These are phyloP conservation scores for Marcusenius ussheri DNA, from an alignment of 2,113 vertebrate species.

Conservation along the genomic window DNA sequence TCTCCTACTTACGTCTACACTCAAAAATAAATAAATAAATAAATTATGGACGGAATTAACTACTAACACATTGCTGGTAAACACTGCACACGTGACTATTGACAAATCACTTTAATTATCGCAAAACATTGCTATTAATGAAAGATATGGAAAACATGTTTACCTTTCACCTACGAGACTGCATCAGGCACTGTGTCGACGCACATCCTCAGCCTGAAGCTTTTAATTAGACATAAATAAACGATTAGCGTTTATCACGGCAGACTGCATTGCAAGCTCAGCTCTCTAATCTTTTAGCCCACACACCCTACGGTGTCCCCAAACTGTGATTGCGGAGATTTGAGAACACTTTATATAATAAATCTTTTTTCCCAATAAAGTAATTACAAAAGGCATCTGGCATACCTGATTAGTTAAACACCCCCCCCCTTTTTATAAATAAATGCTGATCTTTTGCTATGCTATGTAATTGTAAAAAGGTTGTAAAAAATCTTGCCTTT, in stretches of 20 bases:
- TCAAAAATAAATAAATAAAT: neutral
- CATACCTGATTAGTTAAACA: neutral
- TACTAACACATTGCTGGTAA: neutral
- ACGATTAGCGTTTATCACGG: neutral
- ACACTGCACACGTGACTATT: neutral
- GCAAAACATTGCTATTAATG: neutral
- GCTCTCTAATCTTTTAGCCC: neutral
- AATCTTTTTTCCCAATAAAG: conserved; percentile 8
- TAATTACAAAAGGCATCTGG: conserved; percentile 4
- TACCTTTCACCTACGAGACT: neutral
- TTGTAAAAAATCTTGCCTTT: neutral
- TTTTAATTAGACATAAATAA: conserved; percentile 8
- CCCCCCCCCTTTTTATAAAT: neutral
- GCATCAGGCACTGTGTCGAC: neutral
- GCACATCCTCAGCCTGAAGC: neutral
- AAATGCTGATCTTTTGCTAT: neutral
- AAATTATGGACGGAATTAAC: neutral
- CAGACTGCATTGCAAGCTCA: neutral
- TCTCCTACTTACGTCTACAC: neutral
- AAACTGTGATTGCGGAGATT: neutral
- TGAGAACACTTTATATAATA: neutral
- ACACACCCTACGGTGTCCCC: neutral
- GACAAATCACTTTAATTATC: neutral
- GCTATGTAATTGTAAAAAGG: neutral
- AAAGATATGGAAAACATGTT: neutral